Evolutionary conservation across 30 jellyfish, hydroid and myxozoan species (phyloP).

Genomic region (Phacellophora camtschatica): DNA sequence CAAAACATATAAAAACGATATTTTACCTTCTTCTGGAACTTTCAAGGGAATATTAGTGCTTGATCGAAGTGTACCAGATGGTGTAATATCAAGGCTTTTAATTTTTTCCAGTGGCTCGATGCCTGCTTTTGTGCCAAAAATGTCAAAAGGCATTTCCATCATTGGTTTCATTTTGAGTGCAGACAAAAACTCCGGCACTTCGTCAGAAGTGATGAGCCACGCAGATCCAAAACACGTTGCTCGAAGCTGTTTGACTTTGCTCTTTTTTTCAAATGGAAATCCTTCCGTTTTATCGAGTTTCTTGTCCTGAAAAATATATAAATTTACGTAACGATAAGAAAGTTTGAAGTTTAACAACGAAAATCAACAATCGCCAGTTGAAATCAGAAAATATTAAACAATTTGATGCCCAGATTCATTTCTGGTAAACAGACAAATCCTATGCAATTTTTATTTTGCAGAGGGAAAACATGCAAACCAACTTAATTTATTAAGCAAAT

Average conservation of each 20-base stretch:
- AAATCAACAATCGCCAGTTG: too few relatives aligned
- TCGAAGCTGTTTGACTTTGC: slow-evolving; percentile 30
- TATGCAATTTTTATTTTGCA: too few relatives aligned
- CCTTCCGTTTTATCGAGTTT: slow-evolving; percentile 66
- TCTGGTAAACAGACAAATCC: too few relatives aligned
- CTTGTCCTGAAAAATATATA: slow-evolving; percentile 6
- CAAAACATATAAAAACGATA: too few relatives aligned
- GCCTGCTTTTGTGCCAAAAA: slow-evolving; percentile 17
- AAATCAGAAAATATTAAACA: too few relatives aligned
- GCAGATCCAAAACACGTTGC: slow-evolving; percentile 62
- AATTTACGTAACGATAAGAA: background rate
- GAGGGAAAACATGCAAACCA: too few relatives aligned
- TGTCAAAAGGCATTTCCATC: slow-evolving; percentile 13
- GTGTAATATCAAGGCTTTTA: background rate
- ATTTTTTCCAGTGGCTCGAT: background rate
- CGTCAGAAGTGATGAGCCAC: slow-evolving; percentile 30
- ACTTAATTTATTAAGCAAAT: too few relatives aligned
- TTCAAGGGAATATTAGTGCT: slow-evolving; percentile 28
- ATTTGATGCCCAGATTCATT: too few relatives aligned
- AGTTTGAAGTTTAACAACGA: too few relatives aligned
- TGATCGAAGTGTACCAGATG: background rate
- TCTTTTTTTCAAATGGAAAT: slow-evolving; percentile 47
- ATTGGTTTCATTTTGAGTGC: slow-evolving; percentile 35
- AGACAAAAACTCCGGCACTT: slow-evolving; percentile 50
- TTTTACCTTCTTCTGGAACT: slow-evolving; percentile 89